Conservation (phyloP, 2,797 vertebrate genomes). For the Sebastes diploproa region DNA sequence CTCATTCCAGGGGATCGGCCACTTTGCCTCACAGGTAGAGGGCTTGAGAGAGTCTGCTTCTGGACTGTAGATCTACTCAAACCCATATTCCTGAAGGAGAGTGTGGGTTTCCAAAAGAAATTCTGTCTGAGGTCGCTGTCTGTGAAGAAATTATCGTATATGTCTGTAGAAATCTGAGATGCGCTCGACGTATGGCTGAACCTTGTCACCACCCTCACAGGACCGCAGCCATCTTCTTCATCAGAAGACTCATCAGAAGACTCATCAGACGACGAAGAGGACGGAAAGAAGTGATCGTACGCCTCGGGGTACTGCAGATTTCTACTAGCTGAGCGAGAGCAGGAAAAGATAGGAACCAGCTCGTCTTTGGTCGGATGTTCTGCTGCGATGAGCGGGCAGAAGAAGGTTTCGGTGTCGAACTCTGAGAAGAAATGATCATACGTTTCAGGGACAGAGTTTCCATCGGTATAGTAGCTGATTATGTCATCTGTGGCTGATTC, state of each 20-base stretch:
- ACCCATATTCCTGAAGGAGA: conserved; percentile 77
- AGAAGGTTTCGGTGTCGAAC: conserved; percentile 78
- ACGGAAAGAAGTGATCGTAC: conserved; percentile 88
- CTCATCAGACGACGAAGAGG: conserved; percentile 77
- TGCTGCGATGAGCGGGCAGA: conserved; percentile 59
- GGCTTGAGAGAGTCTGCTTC: conserved; percentile 23
- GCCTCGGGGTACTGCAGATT: conserved; percentile 86
- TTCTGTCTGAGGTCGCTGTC: conserved; percentile 64
- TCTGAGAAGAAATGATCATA: conserved; percentile 93
- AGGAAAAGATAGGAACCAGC: conserved; percentile 72
- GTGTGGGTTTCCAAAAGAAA: conserved; percentile 74
- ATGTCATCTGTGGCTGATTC: conserved; percentile 38
- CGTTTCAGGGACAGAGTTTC: conserved; percentile 84
- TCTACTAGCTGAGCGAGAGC: conserved; percentile 58
- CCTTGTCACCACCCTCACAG: conserved; percentile 70
- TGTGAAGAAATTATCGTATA: conserved; percentile 83
- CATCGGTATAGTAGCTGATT: conserved; percentile 24
- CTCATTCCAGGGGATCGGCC: conserved; percentile 11
- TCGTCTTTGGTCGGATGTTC: conserved; percentile 43
- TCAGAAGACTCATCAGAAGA: conserved; percentile 79
- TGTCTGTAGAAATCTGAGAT: conserved; percentile 71
- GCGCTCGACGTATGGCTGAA: conserved; percentile 44
- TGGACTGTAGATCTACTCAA: conserved; percentile 39
- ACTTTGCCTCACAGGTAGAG: conserved; percentile 26
- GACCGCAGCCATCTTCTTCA: conserved; percentile 66